These are phyloP conservation scores for Pachycephala philippinensis DNA, from an alignment of 2,113 vertebrate genomes.

Conservation along the genomic window DNA sequence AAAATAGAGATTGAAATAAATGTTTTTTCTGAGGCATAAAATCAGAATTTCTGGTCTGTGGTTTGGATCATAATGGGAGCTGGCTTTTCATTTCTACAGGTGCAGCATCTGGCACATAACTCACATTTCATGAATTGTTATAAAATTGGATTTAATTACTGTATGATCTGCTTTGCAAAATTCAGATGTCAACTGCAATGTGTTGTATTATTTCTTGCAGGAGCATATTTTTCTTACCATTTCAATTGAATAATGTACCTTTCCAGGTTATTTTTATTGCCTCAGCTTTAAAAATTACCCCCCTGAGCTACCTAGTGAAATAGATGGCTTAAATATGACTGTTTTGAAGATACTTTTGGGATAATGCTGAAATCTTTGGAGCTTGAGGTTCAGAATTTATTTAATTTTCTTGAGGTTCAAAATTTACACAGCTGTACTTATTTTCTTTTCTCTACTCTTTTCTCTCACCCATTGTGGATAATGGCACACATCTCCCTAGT, in stretches of 20 bases:
- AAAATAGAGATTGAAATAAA: not conserved
- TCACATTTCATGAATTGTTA: not conserved
- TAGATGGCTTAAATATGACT: not conserved
- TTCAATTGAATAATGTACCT: not conserved
- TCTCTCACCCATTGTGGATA: not conserved
- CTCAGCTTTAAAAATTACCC: not conserved
- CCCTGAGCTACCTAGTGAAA: not conserved
- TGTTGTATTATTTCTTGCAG: not conserved
- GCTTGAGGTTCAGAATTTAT: not conserved
- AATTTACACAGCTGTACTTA: not conserved
- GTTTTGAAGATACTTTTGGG: not conserved
- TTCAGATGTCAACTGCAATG: not conserved
- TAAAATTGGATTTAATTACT: not conserved
- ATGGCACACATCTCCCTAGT: not conserved
- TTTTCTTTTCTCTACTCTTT: not conserved
- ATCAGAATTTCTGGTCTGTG: not conserved
- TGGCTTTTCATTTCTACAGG: not conserved
- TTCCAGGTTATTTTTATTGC: not conserved
- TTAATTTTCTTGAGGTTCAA: not conserved
- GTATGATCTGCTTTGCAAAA: not conserved
- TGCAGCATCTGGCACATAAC: not conserved
- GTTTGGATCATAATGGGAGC: not conserved
- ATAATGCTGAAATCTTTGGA: not conserved
- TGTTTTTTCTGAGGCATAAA: not conserved
- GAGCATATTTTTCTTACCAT: not conserved